Base-by-base conservation (phyloP, 2,888 invertebrate genomes). In the Pristionchus mayeri region DNA sequence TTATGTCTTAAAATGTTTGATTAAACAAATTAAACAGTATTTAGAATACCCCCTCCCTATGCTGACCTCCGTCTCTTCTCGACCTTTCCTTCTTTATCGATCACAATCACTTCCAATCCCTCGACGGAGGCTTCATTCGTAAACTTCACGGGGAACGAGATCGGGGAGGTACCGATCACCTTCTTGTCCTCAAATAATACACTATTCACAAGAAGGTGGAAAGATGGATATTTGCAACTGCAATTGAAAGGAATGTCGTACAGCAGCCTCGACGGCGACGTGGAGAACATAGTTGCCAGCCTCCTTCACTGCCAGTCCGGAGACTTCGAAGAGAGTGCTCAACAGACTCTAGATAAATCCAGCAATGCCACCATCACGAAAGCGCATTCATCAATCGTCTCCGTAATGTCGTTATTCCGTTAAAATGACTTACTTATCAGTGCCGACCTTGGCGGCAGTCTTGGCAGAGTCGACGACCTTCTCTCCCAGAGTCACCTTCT, bases 81-180 rank as follows among this genome's bases (percentile, higher is more conserved):
- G 16, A 63, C 48, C 48, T 50, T 63, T 44, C 81, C 81, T 0
- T 82, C 81, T 37, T 48, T 82, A 67, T 84, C 84, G 40, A 54
- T 40, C 48, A 84, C 75, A 27, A 44, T 24, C 34, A 84, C 52
- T 27, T 71, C 54, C 52, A 84, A 18, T 71, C 52, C 84, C 71
- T 84, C 84, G 27, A 84, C 71, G 0, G 44, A 40, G 24, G 84
- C 84, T 27, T 84, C 84, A 24, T 34, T 34, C 34, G 84, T 75
- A 6, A 21, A 37, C 54, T 84, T 84, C 4, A 84, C 75, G 24
- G 84, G 71, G 84, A 75, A 84, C 16, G 84, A 75, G 75, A 84
- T 71, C 0, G 27, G 11, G 0, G 84, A 40, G 0, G 81, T 82
- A 0, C 81, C 81, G 24, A 80, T 80, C 80, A 80, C 80, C 80